Conservation (phyloP, 2,888 invertebrate species). For the Pachymerium ferrugineum region DNA sequence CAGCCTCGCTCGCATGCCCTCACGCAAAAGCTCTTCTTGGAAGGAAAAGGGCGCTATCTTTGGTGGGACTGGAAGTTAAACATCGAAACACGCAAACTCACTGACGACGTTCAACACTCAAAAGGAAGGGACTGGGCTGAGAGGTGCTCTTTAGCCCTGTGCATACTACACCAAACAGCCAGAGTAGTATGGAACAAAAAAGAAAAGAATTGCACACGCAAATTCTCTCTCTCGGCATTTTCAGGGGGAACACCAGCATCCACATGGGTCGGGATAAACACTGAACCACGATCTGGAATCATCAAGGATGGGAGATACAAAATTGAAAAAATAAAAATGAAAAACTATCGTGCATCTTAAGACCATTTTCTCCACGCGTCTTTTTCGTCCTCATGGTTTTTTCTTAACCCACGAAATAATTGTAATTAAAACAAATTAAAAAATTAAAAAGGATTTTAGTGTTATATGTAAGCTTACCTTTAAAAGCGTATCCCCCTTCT, state of each 20-base stretch:
- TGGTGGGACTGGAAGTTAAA: constrained; percentile 35
- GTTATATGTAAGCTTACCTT: no score
- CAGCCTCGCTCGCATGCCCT: constrained; percentile 73
- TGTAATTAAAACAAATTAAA: no score
- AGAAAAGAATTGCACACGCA: constrained; percentile 16
- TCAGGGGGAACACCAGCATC: constrained; percentile 14
- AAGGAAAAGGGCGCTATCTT: constrained; percentile 35
- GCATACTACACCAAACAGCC: constrained; percentile 27
- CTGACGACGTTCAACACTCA: constrained; percentile 35
- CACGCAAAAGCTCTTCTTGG: constrained; percentile 43
- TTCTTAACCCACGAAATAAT: no score
- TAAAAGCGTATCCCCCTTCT: no score
- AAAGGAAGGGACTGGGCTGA: constrained; percentile 23
- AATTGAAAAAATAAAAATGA: background rate
- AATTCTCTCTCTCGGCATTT: constrained; percentile 23
- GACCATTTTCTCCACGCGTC: no score
- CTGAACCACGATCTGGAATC: constrained; percentile 20
- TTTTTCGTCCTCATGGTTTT: no score
- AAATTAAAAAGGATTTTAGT: no score
- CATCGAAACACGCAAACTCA: constrained; percentile 35
- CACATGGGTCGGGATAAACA: constrained; percentile 1
- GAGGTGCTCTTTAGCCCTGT: constrained; percentile 25
- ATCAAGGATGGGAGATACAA: background rate
- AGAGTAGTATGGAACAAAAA: constrained; percentile 19
- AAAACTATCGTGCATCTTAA: no score